These are phyloP conservation scores for Cephus runcator DNA, from an alignment of 2,888 invertebrate species.

Conservation along the genomic window DNA sequence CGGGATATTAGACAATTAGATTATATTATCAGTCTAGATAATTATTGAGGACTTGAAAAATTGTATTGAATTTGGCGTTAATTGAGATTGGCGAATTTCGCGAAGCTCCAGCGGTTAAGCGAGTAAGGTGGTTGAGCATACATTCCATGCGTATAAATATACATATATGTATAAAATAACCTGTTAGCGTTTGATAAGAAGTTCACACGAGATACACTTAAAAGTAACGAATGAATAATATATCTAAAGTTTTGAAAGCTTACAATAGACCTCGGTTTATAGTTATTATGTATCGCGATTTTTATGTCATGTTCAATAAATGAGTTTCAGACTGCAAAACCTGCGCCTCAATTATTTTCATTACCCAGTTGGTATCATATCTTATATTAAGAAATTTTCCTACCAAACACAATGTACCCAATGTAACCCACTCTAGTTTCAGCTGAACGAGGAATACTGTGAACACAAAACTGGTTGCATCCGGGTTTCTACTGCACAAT, in stretches of 20 bases:
- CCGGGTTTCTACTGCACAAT: too few relatives aligned
- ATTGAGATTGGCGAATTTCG: not conserved
- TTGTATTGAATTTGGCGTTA: not conserved
- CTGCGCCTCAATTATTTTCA: not conserved
- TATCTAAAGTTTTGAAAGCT: conserved; percentile 52
- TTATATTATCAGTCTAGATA: not conserved
- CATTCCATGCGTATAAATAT: conserved; percentile 52
- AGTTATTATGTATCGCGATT: conserved; percentile 57
- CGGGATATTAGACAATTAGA: not conserved
- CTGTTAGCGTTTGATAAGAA: conserved; percentile 55
- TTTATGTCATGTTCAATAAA: conserved; percentile 63
- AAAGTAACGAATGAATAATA: conserved; percentile 33
- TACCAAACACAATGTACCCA: not conserved
- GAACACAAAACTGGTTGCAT: too few relatives aligned
- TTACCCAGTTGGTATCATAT: not conserved
- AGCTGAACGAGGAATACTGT: too few relatives aligned
- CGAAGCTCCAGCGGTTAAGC: not conserved
- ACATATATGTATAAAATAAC: conserved; percentile 37
- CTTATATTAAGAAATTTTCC: not conserved
- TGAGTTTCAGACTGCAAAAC: conserved; percentile 39
- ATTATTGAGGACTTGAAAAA: not conserved
- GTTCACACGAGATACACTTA: conserved; percentile 34
- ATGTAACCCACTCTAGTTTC: too few relatives aligned
- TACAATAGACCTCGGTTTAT: conserved; percentile 51
- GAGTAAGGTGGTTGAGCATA: conserved; percentile 28